Conservation (phyloP, 1,140 invertebrate species). For the Thaumetopoea pityocampa region DNA sequence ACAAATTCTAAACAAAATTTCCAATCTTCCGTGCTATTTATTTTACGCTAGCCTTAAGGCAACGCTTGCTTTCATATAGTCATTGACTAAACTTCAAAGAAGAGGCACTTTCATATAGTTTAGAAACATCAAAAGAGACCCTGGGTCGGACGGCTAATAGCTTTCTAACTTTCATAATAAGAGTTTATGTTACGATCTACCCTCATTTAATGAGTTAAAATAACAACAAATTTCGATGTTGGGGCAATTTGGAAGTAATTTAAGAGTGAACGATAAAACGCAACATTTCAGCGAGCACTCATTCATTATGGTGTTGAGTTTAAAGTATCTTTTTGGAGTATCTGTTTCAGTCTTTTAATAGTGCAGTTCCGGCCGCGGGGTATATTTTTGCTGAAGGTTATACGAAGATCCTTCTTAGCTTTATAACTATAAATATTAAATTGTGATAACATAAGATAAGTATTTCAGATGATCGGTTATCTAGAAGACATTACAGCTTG, state of each 20-base stretch:
- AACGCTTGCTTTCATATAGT: constrained; percentile 5
- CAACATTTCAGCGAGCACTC: constrained; percentile 2
- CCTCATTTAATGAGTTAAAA: constrained; percentile 13
- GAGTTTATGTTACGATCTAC: constrained; percentile 17
- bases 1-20: constrained; percentile 6
- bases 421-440: too few species aligned
- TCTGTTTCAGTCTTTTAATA: too few species aligned
- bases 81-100: constrained; percentile 11
- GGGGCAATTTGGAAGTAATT: constrained; percentile 16
- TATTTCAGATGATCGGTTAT: too few species aligned
- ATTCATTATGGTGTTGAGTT: constrained; percentile 1
- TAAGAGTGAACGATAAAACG: constrained; percentile 12
- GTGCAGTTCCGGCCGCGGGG: too few species aligned
- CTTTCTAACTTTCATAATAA: constrained; percentile 18
- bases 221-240: constrained; percentile 17
- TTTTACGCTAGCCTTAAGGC: constrained; percentile 3
- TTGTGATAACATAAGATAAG: too few species aligned
- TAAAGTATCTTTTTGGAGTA: constrained; percentile 1
- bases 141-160: constrained; percentile 8
- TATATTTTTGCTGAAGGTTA: too few species aligned
- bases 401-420: too few species aligned
- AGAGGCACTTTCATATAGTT: constrained; percentile 11
- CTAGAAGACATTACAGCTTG: too few species aligned
- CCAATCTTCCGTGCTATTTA: constrained; percentile 4
- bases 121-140: constrained; percentile 13